Evolutionary conservation across 2,797 vertebrate genomes (phyloP), one percentile per base, ranked within the genome.

Genomic region (Florisuga fusca): DNA sequence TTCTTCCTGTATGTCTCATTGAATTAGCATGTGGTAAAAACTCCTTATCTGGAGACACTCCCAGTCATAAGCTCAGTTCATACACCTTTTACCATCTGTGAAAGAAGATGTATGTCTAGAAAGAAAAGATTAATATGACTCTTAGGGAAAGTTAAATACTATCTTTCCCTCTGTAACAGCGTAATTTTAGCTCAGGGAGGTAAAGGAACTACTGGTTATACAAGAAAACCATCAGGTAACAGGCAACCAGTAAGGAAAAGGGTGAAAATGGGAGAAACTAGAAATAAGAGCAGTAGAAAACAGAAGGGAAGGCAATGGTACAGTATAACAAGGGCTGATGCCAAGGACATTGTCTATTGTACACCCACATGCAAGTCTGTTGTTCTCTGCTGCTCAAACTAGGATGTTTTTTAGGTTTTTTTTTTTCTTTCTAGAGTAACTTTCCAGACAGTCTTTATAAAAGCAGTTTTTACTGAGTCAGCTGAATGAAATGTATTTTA

Each of bases 1-100:
- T 41, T 86, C 75, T 50, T 77, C 64, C 23, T 54, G 16, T 50
- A 46, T 50, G 76, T 51, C 62, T 93, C 67, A 74, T 67, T 87
- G 92, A 94, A 91, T 85, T 71, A 76, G 38, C 34, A 50, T 57
- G 45, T 8, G 3, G 50, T 58, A 80, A 77, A 79, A 84, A 57
- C 10, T 69, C 80, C 81, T 86, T 13, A 69, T 53, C 63, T 76
- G 91, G 89, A 89, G 91, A 72, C 48, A 68, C 73, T 95, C 64
- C 29, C 41, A 93, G 72, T 76, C 87, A 95, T 87, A 53, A 80
- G 77, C 74, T 88, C 64, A 61, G 59, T 81, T 94, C 85, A 50
- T 87, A 87, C 1, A 9, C 77, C 79, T 96, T 94, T 87, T 95
- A 59, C 95, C 92, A 96, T 96, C 95, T 97, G 93, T 95, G 81